Percentiles rank a stretch among this genome's conserved stretches.
Conservation (phyloP, 2,113 vertebrate genomes). For the Apteryx owenii region DNA sequence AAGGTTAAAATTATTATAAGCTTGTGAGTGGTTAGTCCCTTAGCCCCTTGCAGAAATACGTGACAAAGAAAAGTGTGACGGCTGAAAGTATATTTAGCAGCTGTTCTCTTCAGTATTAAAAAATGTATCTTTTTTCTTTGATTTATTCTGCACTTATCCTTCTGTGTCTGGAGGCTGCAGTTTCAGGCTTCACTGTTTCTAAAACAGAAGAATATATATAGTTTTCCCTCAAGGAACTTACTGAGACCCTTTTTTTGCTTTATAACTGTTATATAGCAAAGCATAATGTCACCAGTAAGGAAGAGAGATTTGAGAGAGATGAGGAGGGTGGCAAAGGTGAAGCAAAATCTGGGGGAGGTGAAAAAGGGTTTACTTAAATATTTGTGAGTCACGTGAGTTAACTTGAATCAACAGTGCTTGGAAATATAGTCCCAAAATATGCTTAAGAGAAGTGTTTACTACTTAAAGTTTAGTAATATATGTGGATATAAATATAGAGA, state of each 20-base stretch:
- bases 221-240: not conserved
- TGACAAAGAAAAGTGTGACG: fast-evolving
- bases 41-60: not conserved
- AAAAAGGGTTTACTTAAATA: not conserved
- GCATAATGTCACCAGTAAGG: not conserved
- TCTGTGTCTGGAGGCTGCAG: not conserved
- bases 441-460: not conserved
- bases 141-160: not conserved
- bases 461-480: not conserved
- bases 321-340: not conserved
- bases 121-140: not conserved
- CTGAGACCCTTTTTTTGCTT: not conserved
- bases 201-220: not conserved
- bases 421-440: not conserved
- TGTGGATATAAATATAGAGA: not conserved
- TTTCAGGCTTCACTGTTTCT: not conserved
- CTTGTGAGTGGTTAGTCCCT: not conserved
- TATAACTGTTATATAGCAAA: not conserved
- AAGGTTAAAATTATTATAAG: not conserved
- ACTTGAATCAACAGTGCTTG: not conserved
- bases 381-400: not conserved
- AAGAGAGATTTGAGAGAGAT: not conserved
- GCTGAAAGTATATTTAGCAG: not conserved
- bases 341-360: fast-evolving
- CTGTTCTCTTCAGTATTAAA: not conserved